Conservation (phyloP, 23 tunicate genomes). For the Oikopleura albicans region DNA sequence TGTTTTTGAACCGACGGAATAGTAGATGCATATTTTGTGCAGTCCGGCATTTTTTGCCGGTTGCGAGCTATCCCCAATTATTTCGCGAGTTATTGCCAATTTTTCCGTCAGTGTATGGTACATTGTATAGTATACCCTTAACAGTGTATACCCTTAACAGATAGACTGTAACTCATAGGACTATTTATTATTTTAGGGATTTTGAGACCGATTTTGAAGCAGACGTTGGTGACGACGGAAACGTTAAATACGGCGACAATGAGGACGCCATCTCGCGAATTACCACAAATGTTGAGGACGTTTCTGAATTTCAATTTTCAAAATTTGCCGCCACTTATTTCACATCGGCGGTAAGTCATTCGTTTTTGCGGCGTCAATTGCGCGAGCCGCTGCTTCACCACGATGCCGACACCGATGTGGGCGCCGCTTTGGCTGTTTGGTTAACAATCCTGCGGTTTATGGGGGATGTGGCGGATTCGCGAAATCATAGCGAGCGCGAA, state of each 20-base stretch:
- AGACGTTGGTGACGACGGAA: background rate
- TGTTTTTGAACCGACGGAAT: no score
- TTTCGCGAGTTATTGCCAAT: no score
- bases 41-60: no score
- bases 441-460: conserved; percentile 83
- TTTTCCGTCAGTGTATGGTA: no score
- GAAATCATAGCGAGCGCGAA: no score
- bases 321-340: conserved; percentile 95
- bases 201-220: background rate
- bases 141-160: no score
- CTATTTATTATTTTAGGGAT: no score
- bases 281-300: conserved; percentile 25
- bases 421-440: conserved; percentile 88
- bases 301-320: conserved; percentile 52
- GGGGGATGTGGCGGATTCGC: conserved; percentile 89
- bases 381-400: conserved; percentile 45
- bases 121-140: no score
- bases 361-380: background rate
- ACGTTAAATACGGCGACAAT: background rate
- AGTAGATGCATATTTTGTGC: no score
- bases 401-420: conserved; percentile 41
- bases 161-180: no score
- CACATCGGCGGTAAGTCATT: background rate
- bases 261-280: background rate
- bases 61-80: no score